These are phyloP conservation scores for Cyphomyrus plagiostoma DNA, from an alignment of 2,113 vertebrate species.

Conservation along the genomic window DNA sequence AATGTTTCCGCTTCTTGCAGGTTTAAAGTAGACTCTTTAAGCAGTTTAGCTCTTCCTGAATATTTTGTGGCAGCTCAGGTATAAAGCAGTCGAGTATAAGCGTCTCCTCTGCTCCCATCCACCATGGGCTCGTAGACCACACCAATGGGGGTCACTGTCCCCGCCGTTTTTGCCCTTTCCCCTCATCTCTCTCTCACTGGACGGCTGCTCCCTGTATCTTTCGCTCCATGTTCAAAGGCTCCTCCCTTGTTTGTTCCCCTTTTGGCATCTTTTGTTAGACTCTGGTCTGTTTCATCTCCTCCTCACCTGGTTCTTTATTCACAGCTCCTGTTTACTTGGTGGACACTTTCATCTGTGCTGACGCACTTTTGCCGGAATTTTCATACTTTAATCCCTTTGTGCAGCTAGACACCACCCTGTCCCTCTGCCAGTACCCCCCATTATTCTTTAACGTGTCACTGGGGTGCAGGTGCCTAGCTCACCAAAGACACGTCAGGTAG, in stretches of 20 bases:
- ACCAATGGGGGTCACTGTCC: not conserved
- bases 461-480: constrained; percentile 46
- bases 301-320: not conserved
- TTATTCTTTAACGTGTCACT: constrained; percentile 29
- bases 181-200: constrained; percentile 4
- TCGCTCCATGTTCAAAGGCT: not conserved
- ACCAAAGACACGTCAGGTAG: constrained; percentile 89
- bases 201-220: constrained; percentile 22
- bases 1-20: not conserved
- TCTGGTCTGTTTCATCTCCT: not conserved
- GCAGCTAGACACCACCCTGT: not conserved
- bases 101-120: not conserved
- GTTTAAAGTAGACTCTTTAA: not conserved
- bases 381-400: not conserved
- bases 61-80: not conserved
- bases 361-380: not conserved
- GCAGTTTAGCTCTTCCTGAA: not conserved
- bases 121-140: not conserved
- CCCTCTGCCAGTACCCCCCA: not conserved
- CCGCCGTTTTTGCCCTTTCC: not conserved
- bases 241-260: not conserved
- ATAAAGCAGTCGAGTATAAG: not conserved
- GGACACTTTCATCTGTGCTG: not conserved
- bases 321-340: not conserved
- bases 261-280: not conserved